These are phyloP conservation scores for Acanthosoma haemorrhoidale DNA, from an alignment of 2,888 invertebrate species.

Conservation along the genomic window DNA sequence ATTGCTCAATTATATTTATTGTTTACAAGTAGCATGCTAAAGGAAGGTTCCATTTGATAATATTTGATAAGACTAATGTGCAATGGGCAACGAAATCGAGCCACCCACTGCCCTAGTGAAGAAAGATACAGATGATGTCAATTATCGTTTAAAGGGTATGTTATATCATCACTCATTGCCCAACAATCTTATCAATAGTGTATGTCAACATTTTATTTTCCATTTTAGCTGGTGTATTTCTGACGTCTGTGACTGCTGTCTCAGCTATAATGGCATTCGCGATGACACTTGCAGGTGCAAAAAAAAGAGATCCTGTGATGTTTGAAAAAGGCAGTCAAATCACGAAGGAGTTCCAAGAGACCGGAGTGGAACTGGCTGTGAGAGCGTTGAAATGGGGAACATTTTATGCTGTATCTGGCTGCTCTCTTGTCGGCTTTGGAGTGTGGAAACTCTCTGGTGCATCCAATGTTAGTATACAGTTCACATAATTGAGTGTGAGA, in stretches of 20 bases:
- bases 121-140: slow-evolving; percentile 6
- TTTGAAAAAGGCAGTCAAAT: slow-evolving; percentile 59
- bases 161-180: neutral
- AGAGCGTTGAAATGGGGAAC: slow-evolving; percentile 85
- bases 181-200: neutral
- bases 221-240: slow-evolving; percentile 57
- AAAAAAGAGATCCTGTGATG: slow-evolving; percentile 70
- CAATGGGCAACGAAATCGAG: too few relatives aligned
- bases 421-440: slow-evolving; percentile 70
- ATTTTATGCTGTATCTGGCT: slow-evolving; percentile 78
- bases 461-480: slow-evolving; percentile 59
- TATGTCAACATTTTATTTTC: neutral
- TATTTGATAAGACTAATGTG: neutral
- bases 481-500: neutral
- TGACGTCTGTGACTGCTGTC: slow-evolving; percentile 67
- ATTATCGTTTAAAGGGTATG: slow-evolving; percentile 18
- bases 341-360: slow-evolving; percentile 37
- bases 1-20: slow-evolving; percentile 25
- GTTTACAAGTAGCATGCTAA: neutral
- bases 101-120: neutral
- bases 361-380: slow-evolving; percentile 69
- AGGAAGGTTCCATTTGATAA: slow-evolving; percentile 3
- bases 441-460: slow-evolving; percentile 88
- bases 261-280: slow-evolving; percentile 79
- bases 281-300: slow-evolving; percentile 67